Evolutionary conservation across 2,113 vertebrate species (phyloP), one percentile per base, ranked within the genome.

Genomic region (Sceloporus tristichus): DNA sequence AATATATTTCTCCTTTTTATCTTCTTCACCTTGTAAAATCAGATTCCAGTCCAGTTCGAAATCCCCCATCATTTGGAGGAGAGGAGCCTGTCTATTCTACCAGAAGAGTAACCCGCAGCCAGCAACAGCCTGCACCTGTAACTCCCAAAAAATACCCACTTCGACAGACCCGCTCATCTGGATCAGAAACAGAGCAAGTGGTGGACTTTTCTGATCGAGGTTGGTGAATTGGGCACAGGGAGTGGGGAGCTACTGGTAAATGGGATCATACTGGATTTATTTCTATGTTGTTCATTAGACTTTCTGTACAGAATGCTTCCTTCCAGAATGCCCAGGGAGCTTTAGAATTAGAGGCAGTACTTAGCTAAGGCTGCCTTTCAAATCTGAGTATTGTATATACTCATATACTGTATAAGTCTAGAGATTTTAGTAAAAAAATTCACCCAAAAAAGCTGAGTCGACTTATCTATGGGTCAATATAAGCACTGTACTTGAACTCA

Each of bases 111-210:
- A 99, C 99, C 2, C 98, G 98, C 88, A 99, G 98, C 97, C 98
- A 99, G 86, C 98, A 98, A 91, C 98, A 99, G 94, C 98, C 98
- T 1, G 91, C 97, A 0, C 96, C 98, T 3, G 98, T 98, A 91
- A 95, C 97, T 10, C 98, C 98, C 5, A 99, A 99, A 96, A 99
- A 98, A 82, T 99, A 99, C 95, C 98, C 98, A 0, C 97, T 99
- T 84, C 96, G 98, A 2, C 98, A 99, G 96, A 98, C 98, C 3
- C 98, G 98, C 86, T 99, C 98, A 0, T 99, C 98, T 0, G 98
- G 98, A 78, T 98, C 98, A 0, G 98, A 99, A 92, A 98, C 97
- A 0, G 98, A 99, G 90, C 98, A 98, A 91, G 97, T 95, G 92
- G 97, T 97, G 82, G 98, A 98, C 82, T 97, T 95, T 94, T 98